Percentiles rank a stretch among this genome's conserved stretches.
Evolutionary conservation across 23 tunicate genomes (phyloP).

Genomic region (Diplosoma virens): DNA sequence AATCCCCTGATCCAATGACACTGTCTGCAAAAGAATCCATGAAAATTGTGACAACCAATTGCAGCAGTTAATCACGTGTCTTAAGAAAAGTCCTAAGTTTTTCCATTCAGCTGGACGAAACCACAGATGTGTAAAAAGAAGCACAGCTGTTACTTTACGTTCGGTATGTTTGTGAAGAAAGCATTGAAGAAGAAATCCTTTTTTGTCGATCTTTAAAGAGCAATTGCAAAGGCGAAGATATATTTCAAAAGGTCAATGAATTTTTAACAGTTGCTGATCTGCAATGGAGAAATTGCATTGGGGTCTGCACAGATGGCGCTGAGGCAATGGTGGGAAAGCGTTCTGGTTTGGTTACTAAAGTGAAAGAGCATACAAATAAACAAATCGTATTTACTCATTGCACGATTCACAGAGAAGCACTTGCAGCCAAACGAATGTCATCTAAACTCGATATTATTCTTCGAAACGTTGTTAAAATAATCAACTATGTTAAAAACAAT

Average conservation of each 20-base stretch:
- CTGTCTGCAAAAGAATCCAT: not conserved
- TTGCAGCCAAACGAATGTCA: constrained; percentile 14
- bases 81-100: constrained; percentile 28
- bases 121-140: constrained; percentile 13
- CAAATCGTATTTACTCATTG: constrained; percentile 15
- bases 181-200: constrained; percentile 21
- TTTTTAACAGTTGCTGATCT: not conserved
- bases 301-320: too few species aligned
- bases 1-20: not conserved
- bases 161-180: not conserved
- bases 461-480: too few species aligned
- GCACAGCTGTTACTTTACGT: constrained; percentile 29
- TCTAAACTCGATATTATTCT: not conserved
- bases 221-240: constrained; percentile 23
- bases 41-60: constrained; percentile 18
- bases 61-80: constrained; percentile 17
- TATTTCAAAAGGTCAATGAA: constrained; percentile 6
- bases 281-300: constrained; percentile 14
- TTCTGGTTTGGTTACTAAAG: not conserved
- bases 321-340: constrained; percentile 24
- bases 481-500: too few species aligned
- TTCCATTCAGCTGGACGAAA: constrained; percentile 27
- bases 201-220: constrained; percentile 7
- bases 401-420: constrained; percentile 25
- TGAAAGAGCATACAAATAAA: not conserved